phyloP scores from a whole-genome alignment of 2,113 vertebrate species.

The Oenanthe melanoleuca region DNA sequence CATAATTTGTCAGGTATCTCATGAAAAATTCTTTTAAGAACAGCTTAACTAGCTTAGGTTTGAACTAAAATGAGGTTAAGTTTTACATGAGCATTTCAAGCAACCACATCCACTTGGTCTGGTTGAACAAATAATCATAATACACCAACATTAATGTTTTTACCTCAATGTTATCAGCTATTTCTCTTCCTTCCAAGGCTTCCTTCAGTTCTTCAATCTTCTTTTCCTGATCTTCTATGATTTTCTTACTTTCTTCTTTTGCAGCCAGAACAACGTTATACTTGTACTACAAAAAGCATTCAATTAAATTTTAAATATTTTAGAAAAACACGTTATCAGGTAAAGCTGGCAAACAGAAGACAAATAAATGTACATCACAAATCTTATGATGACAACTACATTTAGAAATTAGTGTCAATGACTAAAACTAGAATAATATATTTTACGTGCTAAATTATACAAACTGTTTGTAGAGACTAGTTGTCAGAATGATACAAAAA shows the following conservation, averaged over 20 bases:
- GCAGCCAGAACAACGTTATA: constrained; percentile 78
- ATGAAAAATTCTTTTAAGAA: constrained; percentile 19
- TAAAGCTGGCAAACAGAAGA: not conserved
- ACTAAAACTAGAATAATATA: not conserved
- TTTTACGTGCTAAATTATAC: not conserved
- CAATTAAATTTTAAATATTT: not conserved
- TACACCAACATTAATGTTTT: not conserved
- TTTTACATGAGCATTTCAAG: not conserved
- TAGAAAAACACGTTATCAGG: not conserved
- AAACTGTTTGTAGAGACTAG: not conserved
- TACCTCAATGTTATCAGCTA: constrained; percentile 90
- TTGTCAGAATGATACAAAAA: not conserved
- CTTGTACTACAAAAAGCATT: constrained; percentile 77
- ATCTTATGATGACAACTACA: not conserved
- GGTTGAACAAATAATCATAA: not conserved
- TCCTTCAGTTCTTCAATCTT: constrained; percentile 84
- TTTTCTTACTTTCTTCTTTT: constrained; percentile 77
- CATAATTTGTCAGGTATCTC: constrained; percentile 18
- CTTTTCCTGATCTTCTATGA: constrained; percentile 75
- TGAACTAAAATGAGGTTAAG: not conserved
- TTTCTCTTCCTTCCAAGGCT: constrained; percentile 75
- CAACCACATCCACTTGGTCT: not conserved
- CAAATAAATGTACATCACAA: not conserved
- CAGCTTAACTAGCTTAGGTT: not conserved
- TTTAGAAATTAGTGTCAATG: not conserved